Evolutionary conservation across 92 coral and sea anemone genomes (phyloP).

Genomic region (Bergia sp.): DNA sequence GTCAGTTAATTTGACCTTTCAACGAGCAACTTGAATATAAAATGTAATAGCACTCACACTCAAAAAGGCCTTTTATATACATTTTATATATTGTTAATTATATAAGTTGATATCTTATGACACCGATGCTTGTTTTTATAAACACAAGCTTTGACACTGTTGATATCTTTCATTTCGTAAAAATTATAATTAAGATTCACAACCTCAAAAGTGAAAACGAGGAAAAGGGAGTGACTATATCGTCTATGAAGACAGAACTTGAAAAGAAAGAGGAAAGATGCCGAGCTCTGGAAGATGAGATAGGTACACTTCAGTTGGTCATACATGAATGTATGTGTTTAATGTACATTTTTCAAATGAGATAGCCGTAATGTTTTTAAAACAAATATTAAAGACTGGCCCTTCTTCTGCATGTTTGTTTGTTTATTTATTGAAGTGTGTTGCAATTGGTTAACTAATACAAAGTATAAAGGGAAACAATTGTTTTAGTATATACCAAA

Average conservation of each 20-base stretch:
- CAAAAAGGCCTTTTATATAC: background rate
- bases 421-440: background rate
- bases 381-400: background rate
- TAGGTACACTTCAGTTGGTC: slow-evolving; percentile 56
- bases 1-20: too few species aligned
- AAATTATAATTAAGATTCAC: slow-evolving; percentile 58
- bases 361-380: background rate
- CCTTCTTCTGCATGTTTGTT: background rate
- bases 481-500: too few species aligned
- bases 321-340: background rate
- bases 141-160: background rate
- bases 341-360: background rate
- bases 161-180: background rate
- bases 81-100: too few species aligned
- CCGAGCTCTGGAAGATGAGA: slow-evolving; percentile 70
- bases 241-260: slow-evolving; percentile 67
- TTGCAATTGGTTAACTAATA: background rate
- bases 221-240: slow-evolving; percentile 70
- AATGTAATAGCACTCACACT: background rate
- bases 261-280: slow-evolving; percentile 71
- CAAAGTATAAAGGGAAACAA: background rate
- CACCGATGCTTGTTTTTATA: background rate
- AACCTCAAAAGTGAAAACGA: slow-evolving; percentile 65
- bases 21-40: too few species aligned
- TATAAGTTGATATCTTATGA: background rate